A percentile compares a stretch with the other conserved stretches of the same genome.
phyloP scores from a whole-genome alignment of 2,797 vertebrate genomes.

The Rhinoraja longicauda region DNA sequence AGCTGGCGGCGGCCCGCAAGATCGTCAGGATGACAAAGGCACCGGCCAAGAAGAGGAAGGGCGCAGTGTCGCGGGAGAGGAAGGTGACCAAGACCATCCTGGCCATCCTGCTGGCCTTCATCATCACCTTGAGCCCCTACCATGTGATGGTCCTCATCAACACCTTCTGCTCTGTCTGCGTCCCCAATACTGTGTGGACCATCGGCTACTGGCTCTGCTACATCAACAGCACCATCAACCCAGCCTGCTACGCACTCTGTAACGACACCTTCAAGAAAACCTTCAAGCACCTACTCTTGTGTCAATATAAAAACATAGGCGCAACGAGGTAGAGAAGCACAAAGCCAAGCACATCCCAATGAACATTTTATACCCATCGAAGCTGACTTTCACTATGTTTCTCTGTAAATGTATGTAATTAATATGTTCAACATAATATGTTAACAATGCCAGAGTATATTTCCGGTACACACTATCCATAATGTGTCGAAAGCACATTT shows the following conservation, averaged over 20 bases:
- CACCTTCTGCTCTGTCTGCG: constrained; percentile 90
- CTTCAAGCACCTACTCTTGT: constrained; percentile 95
- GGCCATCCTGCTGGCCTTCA: constrained; percentile 94
- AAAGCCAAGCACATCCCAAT: background rate
- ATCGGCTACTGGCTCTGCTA: constrained; percentile 99
- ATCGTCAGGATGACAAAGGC: constrained; percentile 98
- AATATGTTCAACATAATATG: background rate
- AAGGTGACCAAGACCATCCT: constrained; percentile 97
- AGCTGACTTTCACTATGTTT: constrained; percentile 2
- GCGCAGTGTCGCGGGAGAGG: constrained; percentile 83
- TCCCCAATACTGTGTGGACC: constrained; percentile 92
- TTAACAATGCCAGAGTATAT: background rate
- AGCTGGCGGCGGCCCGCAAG: constrained; percentile 80
- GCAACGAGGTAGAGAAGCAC: constrained; percentile 72
- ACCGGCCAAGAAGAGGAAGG: constrained; percentile 70
- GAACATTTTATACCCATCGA: constrained; percentile 12
- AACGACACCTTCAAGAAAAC: constrained; percentile 98
- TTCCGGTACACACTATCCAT: background rate
- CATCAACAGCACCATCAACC: constrained; percentile 98
- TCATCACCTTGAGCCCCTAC: constrained; percentile 97
- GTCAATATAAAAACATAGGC: constrained; percentile 91
- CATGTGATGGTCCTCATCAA: constrained; percentile 99
- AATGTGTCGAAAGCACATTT: constrained; percentile 26
- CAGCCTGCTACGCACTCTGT: constrained; percentile 94
- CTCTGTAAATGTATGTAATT: background rate